Percentiles rank a stretch among this genome's conserved stretches.
Evolutionary conservation across 2,888 invertebrate species (phyloP).

Genomic region (Lottia scabra): DNA sequence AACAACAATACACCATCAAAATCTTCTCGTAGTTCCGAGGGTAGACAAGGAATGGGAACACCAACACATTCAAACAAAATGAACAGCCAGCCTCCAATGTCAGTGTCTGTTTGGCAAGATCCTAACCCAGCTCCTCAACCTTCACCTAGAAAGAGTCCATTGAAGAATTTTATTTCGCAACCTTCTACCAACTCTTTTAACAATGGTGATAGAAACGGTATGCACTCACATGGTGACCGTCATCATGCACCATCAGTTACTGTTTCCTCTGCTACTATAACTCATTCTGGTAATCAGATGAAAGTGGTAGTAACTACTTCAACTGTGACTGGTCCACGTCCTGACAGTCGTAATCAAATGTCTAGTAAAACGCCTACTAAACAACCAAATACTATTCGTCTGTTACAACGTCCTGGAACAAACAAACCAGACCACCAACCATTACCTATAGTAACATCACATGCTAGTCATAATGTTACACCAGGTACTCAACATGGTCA

Average conservation of each 20-base stretch:
- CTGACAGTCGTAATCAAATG: neutral
- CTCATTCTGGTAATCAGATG: constrained; percentile 5
- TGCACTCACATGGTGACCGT: neutral
- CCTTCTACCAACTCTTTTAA: neutral
- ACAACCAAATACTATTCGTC: constrained; percentile 11
- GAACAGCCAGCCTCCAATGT: neutral
- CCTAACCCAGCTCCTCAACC: constrained; percentile 33
- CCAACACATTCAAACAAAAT: neutral
- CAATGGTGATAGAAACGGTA: neutral
- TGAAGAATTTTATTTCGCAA: constrained; percentile 34
- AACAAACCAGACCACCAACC: constrained; percentile 47
- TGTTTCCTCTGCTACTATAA: constrained; percentile 12
- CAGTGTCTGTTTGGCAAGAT: constrained; percentile 2
- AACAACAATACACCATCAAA: neutral
- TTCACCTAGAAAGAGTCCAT: constrained; percentile 37
- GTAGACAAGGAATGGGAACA: neutral
- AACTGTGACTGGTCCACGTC: constrained; percentile 9
- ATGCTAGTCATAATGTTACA: constrained; percentile 30
- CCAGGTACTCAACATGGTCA: constrained; percentile 9
- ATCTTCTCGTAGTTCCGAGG: neutral
- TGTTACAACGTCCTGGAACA: constrained; percentile 26
- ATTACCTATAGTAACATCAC: constrained; percentile 54
- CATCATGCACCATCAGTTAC: constrained; percentile 7
- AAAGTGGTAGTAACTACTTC: constrained; percentile 15
- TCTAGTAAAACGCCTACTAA: neutral